Percentiles rank a stretch among this genome's conserved stretches.
These are phyloP conservation scores for Takifugu bimaculatus DNA, from an alignment of 2,113 vertebrate genomes.

Conservation along the genomic window DNA sequence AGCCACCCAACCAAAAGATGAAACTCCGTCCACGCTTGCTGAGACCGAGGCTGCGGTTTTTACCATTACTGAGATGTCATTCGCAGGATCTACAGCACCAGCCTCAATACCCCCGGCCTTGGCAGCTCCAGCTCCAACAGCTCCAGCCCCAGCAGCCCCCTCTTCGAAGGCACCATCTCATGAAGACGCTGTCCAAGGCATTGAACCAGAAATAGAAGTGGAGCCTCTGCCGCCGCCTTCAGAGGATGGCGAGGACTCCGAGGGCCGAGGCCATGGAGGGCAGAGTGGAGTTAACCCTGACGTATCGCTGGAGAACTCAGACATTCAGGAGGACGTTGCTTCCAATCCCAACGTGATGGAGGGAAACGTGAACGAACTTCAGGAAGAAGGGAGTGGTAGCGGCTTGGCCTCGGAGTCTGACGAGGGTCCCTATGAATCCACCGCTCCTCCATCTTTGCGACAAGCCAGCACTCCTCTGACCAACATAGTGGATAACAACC, in stretches of 20 bases:
- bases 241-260: conserved; percentile 14
- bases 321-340: conserved; percentile 35
- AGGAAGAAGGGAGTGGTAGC: conserved; percentile 59
- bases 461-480: conserved; percentile 77
- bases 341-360: conserved; percentile 11
- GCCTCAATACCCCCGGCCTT: not conserved
- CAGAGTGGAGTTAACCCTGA: conserved; percentile 22
- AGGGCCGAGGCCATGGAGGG: conserved; percentile 20
- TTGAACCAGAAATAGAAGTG: conserved; percentile 21
- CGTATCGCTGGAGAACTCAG: conserved; percentile 14
- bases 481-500: conserved; percentile 70
- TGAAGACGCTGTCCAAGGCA: conserved; percentile 25
- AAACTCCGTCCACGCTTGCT: conserved; percentile 10
- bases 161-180: conserved; percentile 13
- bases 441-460: conserved; percentile 64
- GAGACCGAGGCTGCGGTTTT: conserved; percentile 10
- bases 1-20: conserved; percentile 27
- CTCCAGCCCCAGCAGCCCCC: conserved; percentile 1
- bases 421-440: conserved; percentile 56
- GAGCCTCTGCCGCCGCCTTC: conserved; percentile 10
- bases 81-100: conserved; percentile 14
- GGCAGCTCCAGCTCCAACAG: not conserved
- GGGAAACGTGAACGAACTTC: conserved; percentile 2
- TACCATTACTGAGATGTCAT: not conserved
- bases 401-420: conserved; percentile 53